phyloP scores from a whole-genome alignment of 2,113 vertebrate species.

The Clarias gariepinus region DNA sequence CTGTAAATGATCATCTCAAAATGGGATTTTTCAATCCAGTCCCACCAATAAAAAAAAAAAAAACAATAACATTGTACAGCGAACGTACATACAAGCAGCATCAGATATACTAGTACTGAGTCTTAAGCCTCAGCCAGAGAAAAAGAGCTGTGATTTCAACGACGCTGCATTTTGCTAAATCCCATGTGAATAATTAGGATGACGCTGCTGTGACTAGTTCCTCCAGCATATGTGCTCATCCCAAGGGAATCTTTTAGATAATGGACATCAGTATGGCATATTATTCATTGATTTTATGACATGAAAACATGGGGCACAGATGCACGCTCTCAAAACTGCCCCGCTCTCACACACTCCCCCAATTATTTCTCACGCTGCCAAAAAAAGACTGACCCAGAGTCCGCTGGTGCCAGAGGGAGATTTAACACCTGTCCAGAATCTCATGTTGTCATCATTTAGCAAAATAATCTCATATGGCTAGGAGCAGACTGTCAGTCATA shows the following conservation, averaged over 20 bases:
- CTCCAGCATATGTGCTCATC: not conserved
- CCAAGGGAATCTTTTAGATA: not conserved
- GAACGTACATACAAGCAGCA: not conserved
- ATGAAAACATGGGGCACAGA: not conserved
- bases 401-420: not conserved
- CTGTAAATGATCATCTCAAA: not conserved
- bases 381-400: conserved; percentile 18
- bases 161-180: not conserved
- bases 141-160: not conserved
- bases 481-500: not conserved
- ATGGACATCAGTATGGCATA: not conserved
- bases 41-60: not conserved
- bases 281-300: conserved; percentile 14
- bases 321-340: not conserved
- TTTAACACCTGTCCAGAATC: not conserved
- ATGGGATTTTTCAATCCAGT: not conserved
- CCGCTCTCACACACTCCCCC: not conserved
- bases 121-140: not conserved
- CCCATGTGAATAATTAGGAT: conserved; percentile 7
- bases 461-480: not conserved
- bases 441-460: not conserved
- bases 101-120: not conserved
- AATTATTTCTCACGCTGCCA: conserved; percentile 30
- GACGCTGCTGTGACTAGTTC: conserved; percentile 5
- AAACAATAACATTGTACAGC: not conserved